phyloP scores from a whole-genome alignment of 2,797 vertebrate genomes.

The Netta rufina region DNA sequence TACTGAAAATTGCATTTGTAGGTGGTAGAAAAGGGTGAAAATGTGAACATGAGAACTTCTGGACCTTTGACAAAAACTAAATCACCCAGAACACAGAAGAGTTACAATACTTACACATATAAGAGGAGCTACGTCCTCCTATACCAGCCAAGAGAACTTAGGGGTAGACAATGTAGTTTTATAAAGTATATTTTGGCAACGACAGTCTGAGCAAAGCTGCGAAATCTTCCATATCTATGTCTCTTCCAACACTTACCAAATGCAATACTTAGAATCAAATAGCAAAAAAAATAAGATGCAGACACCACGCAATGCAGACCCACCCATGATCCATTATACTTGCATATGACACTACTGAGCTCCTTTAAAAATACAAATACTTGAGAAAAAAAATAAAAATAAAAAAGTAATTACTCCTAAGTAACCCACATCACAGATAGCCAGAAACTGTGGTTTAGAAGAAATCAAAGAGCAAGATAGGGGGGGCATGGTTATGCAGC shows the following conservation, averaged over 20 bases:
- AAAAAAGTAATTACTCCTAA: background rate
- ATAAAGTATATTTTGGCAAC: background rate
- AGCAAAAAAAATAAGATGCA: background rate
- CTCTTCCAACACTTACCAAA: background rate
- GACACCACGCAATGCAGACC: no score
- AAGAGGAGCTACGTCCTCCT: background rate
- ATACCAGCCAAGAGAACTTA: background rate
- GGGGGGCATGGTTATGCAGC: no score
- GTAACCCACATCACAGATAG: no score
- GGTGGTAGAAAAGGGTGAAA: background rate
- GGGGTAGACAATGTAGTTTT: background rate
- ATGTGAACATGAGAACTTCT: background rate
- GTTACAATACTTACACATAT: fast-evolving
- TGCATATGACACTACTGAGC: background rate
- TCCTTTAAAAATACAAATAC: background rate
- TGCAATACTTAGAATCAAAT: background rate
- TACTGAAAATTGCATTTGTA: background rate
- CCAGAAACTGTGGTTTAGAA: background rate
- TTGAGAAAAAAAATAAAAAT: background rate
- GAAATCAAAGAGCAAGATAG: background rate
- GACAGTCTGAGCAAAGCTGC: background rate
- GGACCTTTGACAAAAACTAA: background rate
- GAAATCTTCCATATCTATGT: background rate
- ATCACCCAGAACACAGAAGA: background rate
- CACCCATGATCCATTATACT: background rate